Base-by-base conservation (phyloP, 2,113 vertebrate genomes). In the Pachyramphus minor region DNA sequence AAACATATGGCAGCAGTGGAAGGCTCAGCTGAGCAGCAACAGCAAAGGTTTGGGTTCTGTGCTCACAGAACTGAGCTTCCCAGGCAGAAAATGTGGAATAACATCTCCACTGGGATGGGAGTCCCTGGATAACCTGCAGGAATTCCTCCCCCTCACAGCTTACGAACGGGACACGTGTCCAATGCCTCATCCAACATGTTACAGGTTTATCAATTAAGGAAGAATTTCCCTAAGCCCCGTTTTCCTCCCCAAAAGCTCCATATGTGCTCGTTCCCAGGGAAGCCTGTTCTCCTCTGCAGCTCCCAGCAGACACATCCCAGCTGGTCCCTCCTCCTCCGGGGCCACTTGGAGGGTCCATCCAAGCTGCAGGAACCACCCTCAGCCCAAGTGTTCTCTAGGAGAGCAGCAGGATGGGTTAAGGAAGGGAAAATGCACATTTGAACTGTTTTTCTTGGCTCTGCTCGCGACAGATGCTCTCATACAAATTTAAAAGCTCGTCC, bases 141-240 rank as follows among this genome's bases (percentile, higher is more conserved):
- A 63, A 74, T 96, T 89, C 59, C 91, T 85, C 56, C 82, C 31
- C 74, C 74, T 91, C 81, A 22, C 20, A 53, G 33, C 72, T 27
- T 47, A 59, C 42, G 14, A 23, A 17, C 0, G 5, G 73, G 68
- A 37, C 50, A 23, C 0, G n/a, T 28, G 88, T 39, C 80, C 89
- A 87, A 13, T 31, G 9, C 3, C 85, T 75, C 66, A 31, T 2
- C 60, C 21, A 5, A 50, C 69, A 24, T 6, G 39, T 3, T 39
- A 10, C 0, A 47, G 71, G 47, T 35, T 19, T 50, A 69, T 42
- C 72, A 35, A 2, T 4, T 17, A 8, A 25, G n/a, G 47, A 25
- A 45, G 50, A 13, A 56, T 67, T 25, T 81, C 74, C 74, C 82
- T 9, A 5, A 63, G 56, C 30, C 41, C 47, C 0, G 8, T 14